Percentiles rank a stretch among this genome's conserved stretches.
Conservation (phyloP, 2,797 vertebrate genomes). For the Gambelia wislizenii region DNA sequence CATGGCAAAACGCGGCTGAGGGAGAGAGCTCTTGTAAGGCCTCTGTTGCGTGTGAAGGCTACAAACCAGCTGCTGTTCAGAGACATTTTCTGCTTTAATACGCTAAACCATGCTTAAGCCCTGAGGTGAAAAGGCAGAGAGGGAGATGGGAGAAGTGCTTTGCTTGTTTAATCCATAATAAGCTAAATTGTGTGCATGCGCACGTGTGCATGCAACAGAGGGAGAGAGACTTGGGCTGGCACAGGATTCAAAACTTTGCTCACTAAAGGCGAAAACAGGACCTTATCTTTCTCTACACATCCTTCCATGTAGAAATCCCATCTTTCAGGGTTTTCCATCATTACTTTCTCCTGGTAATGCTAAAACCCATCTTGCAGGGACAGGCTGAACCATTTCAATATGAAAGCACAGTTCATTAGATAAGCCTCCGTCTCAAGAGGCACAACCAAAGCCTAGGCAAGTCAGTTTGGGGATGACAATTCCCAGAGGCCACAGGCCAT, state of each 20-base stretch:
- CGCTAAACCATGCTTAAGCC: conserved; percentile 15
- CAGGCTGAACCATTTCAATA: too few relatives aligned
- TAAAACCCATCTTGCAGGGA: too few relatives aligned
- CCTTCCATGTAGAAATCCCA: neutral
- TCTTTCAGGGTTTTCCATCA: neutral
- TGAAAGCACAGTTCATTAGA: neutral
- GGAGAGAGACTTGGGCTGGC: too few relatives aligned
- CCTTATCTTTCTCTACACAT: neutral
- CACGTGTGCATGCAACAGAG: too few relatives aligned
- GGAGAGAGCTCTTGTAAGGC: conserved; percentile 1
- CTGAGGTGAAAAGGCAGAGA: neutral
- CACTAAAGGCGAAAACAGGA: too few relatives aligned
- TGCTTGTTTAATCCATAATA: neutral
- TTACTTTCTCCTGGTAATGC: too few relatives aligned
- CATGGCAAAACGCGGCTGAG: neutral
- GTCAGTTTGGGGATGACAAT: neutral
- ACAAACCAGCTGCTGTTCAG: conserved; percentile 50
- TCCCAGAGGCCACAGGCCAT: neutral
- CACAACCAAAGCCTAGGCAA: too few relatives aligned
- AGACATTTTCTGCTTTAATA: conserved; percentile 11
- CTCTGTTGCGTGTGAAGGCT: neutral
- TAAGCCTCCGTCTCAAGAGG: neutral
- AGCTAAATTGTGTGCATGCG: fast-evolving
- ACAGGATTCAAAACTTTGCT: neutral
- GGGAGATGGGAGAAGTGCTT: neutral